Evolutionary conservation across 2,888 invertebrate species (phyloP), one percentile per base, ranked within the genome.

Genomic region (Luffia ferchaultella): DNA sequence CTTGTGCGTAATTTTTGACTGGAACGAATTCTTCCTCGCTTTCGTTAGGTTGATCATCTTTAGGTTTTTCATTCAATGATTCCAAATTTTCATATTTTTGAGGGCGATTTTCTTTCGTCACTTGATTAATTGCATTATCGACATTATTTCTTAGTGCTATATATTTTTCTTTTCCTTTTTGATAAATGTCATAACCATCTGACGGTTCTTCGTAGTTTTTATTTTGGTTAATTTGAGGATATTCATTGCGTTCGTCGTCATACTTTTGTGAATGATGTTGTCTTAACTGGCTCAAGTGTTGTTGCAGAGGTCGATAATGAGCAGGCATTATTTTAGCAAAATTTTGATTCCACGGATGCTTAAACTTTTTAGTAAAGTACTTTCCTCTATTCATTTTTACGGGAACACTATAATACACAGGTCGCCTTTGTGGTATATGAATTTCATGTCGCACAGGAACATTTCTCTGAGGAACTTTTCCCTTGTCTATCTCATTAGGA

Each of bases 1-100:
- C 90, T 72, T 91, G 90, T 0, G 90, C 87, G 60, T 90, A 89
- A 55, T 87, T 73, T 67, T 87, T 87, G 0, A 85, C 77, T 0
- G 91, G 91, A 7, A 89, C 76, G 61, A 90, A 91, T 30, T 86
- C 83, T 41, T 74, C 67, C 47, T 73, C 70, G 7, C 70, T 67
- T 5, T 72, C 61, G n/a, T 68, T 60, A n/a, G 62, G 55, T 17
- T 56, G 44, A 51, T 60, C 52, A 18, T 60, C 50, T 20, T 60
- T 54, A 51, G 48, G 49, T 45, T 44, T 51, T 50, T 47, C 48
- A 19, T 64, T 61, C 62, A 71, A 68, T n/a, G 73, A 54, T 62
- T 83, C 76, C 51, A 75, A 55, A 53, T 73, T 69, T 55, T 70
- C 58, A 15, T 70, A 67, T 3, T 49, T 54, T 7, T 50, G 42